phyloP scores from a whole-genome alignment of 2,797 vertebrate species.

The Cetoscarus ocellatus region DNA sequence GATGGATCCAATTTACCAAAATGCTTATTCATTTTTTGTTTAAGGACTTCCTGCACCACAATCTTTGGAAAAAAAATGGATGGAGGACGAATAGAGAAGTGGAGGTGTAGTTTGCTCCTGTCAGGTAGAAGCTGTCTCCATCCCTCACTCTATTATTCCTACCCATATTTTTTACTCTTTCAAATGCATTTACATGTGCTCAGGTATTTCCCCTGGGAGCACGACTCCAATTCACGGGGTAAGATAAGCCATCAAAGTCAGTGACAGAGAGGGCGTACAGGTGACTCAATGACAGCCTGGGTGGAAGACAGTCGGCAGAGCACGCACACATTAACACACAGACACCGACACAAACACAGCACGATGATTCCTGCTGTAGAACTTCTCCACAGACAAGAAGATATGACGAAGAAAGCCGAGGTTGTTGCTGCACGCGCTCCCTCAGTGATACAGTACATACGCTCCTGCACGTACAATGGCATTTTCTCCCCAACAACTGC shows the following conservation, averaged over 20 bases:
- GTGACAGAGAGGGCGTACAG: slow-evolving; percentile 79
- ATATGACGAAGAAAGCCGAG: slow-evolving; percentile 49
- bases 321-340: slow-evolving; percentile 20
- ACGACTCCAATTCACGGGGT: slow-evolving; percentile 76
- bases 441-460: slow-evolving; percentile 65
- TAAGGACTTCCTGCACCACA: background rate
- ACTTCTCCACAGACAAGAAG: slow-evolving; percentile 23
- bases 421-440: slow-evolving; percentile 43
- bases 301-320: slow-evolving; percentile 68
- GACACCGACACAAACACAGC: slow-evolving; percentile 26
- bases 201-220: slow-evolving; percentile 80
- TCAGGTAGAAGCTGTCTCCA: slow-evolving; percentile 53
- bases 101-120: slow-evolving; percentile 25
- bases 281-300: slow-evolving; percentile 79
- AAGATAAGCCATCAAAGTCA: slow-evolving; percentile 83
- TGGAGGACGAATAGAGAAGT: slow-evolving; percentile 20
- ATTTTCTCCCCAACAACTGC: slow-evolving; percentile 89
- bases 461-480: slow-evolving; percentile 79
- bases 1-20: too few relatives aligned
- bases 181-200: slow-evolving; percentile 81
- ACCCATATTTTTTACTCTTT: slow-evolving; percentile 73
- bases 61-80: too few relatives aligned
- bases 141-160: slow-evolving; percentile 70
- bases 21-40: too few relatives aligned
- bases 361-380: slow-evolving; percentile 31